Percentiles rank a stretch among this genome's conserved stretches.
phyloP scores from a whole-genome alignment of 2,113 vertebrate genomes.

The Xyliphius kryptos region DNA sequence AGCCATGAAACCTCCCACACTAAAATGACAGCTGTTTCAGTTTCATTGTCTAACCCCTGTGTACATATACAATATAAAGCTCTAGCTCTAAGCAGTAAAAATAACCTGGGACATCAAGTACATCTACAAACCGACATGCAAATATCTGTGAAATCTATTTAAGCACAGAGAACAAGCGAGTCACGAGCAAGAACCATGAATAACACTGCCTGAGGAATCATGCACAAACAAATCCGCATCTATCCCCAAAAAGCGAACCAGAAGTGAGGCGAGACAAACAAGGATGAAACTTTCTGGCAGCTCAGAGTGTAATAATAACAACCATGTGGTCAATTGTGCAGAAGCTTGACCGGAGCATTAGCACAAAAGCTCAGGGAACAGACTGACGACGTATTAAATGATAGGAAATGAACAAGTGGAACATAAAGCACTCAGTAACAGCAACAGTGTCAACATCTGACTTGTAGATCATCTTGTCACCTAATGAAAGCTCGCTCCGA shows the following conservation, averaged over 20 bases:
- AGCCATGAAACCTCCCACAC: no score
- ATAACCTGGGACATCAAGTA: neutral
- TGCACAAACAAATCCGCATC: neutral
- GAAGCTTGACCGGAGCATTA: no score
- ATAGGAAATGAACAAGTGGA: constrained; percentile 13
- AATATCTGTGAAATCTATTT: constrained; percentile 1
- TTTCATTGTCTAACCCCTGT: no score
- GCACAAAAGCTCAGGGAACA: no score
- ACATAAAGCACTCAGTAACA: constrained; percentile 38
- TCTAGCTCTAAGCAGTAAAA: neutral
- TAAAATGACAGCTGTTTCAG: no score
- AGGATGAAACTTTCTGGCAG: constrained; percentile 1
- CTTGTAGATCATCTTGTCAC: constrained; percentile 17
- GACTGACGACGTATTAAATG: no score
- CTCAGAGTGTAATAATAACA: neutral
- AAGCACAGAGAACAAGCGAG: neutral
- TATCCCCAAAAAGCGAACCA: neutral
- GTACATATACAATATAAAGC: no score
- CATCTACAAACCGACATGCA: neutral
- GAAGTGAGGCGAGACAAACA: neutral
- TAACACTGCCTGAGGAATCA: neutral
- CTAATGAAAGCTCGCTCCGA: constrained; percentile 19
- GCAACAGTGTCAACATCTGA: constrained; percentile 33
- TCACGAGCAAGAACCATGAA: neutral
- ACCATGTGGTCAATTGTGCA: neutral